Evolutionary conservation across 2,797 vertebrate species (phyloP), one percentile per base, ranked within the genome.

Genomic region (Trematomus bernacchii): DNA sequence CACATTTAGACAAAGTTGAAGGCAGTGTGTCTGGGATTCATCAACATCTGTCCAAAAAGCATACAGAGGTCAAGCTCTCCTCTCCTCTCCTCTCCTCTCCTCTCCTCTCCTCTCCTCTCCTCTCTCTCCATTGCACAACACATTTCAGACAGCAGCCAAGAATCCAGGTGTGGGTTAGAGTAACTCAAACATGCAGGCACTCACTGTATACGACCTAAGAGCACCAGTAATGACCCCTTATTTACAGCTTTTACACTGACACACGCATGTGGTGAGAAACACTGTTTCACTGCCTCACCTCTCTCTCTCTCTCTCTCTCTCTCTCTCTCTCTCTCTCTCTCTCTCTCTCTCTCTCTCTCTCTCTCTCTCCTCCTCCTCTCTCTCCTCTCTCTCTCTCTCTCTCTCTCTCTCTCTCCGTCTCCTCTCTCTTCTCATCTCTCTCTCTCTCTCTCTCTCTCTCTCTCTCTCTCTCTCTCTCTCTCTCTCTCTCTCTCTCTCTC

Each of bases 1-100:
- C 71, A 73, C 61, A 53, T 21, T 44, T 13, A 62, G 52, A 61
- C 15, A 44, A 37, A 53, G 55, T 51, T 87, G 70, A 88, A 82
- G 88, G 83, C 66, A 53, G 40, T 5, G 51, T 52, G 82, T 74
- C 85, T 91, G 86, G 73, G 44, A 83, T 87, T 76, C 79, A 64
- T 91, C 87, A 86, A 68, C 79, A 67, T 65, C 23, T 77, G 63
- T 82, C 80, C 61, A 50, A 52, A 37, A 50, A 23, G 37, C n/a
- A 19, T 7, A 3, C 4, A 52, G 15, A 37, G 76, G 72, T 84
- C 82, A 63, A 69, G 59, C 4, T 46, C 14, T 15, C 50, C 21
- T 51, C 48, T 19, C 48, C 12, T 51, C 18, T 50, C 48, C 19
- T 21, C 5, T n/a, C 19, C 21, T 6, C n/a, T n/a, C n/a, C 4